Evolutionary conservation across 1,140 invertebrate species (phyloP).

Genomic region (Caenorhabditis elegans): DNA sequence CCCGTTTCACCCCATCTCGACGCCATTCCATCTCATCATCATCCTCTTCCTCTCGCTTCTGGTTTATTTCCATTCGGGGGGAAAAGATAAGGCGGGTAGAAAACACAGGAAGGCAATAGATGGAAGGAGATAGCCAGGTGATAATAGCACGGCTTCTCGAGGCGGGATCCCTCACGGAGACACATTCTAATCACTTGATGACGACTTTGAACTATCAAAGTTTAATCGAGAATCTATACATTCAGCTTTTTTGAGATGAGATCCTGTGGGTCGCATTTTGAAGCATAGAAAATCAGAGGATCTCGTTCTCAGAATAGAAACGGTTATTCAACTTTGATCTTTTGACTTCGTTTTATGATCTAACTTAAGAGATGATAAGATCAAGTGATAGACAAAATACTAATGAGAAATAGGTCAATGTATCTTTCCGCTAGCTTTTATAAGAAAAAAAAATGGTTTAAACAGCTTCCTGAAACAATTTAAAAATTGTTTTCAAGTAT

Average conservation of each 20-base stretch:
- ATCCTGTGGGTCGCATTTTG: no score
- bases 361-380: not conserved
- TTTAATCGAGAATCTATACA: no score
- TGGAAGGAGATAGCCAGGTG: not conserved
- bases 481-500: no score
- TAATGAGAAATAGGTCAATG: not conserved
- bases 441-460: no score
- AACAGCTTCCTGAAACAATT: no score
- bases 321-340: constrained; percentile 17
- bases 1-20: not conserved
- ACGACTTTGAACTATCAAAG: constrained; percentile 23
- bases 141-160: not conserved
- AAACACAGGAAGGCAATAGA: not conserved
- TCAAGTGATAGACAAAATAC: not conserved
- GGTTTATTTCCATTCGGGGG: not conserved
- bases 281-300: no score
- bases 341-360: not conserved
- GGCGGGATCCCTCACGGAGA: not conserved
- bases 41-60: not conserved
- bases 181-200: not conserved
- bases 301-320: not conserved
- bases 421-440: no score
- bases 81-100: no score
- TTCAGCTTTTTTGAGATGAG: no score
- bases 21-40: not conserved